A percentile compares a stretch with the other conserved stretches of the same genome.
Evolutionary conservation across 2,888 invertebrate genomes (phyloP).

Genomic region (Metallyticus violacea): DNA sequence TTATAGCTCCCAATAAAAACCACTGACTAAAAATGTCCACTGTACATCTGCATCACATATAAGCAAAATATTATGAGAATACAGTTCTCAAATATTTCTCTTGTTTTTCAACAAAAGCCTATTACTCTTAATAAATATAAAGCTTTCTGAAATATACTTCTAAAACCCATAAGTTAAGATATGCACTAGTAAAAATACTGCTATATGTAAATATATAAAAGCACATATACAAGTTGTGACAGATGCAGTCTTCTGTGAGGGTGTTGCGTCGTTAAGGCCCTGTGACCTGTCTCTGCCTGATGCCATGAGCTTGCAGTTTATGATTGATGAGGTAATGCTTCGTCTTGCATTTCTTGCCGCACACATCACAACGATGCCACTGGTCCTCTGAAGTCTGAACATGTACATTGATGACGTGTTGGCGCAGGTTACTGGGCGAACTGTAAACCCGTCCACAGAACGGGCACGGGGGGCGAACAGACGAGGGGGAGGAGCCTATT

Average conservation of each 20-base stretch:
- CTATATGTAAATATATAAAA: neutral
- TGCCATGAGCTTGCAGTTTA: conserved; percentile 37
- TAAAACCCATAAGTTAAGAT: neutral
- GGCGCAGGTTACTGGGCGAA: conserved; percentile 65
- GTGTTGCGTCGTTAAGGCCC: neutral
- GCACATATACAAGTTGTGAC: neutral
- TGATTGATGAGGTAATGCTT: conserved; percentile 38
- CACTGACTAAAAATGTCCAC: neutral
- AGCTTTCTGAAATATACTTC: neutral
- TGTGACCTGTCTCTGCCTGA: conserved; percentile 28
- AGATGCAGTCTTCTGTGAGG: neutral
- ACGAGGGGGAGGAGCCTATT: conserved; percentile 31
- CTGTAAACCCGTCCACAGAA: conserved; percentile 71
- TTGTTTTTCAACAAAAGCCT: neutral
- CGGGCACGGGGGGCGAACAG: conserved; percentile 61
- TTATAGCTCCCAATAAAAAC: neutral
- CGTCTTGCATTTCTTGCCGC: conserved; percentile 38
- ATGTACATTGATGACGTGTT: conserved; percentile 67
- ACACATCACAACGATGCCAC: conserved; percentile 49
- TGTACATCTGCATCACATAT: neutral
- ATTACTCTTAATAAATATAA: neutral
- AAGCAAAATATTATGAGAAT: neutral
- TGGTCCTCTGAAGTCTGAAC: conserved; percentile 43
- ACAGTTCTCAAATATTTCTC: neutral
- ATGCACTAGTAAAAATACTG: neutral